Conservation (phyloP, 2,797 vertebrate genomes). For the Fistularia tabacaria region DNA sequence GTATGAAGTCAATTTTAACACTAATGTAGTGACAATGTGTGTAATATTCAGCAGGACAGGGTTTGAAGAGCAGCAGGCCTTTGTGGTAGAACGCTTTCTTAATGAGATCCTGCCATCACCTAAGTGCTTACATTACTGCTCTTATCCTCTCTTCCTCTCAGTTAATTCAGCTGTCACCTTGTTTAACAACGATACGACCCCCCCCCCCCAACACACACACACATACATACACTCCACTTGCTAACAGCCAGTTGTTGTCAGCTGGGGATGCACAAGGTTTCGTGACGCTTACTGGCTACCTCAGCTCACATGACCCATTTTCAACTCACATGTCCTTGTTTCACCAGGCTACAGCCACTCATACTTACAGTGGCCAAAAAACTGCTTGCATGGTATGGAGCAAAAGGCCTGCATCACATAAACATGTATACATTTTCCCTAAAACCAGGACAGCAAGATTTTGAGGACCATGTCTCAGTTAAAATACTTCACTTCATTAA, state of each 20-base stretch:
- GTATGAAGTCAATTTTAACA: constrained; percentile 38
- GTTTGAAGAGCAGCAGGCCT: constrained; percentile 44
- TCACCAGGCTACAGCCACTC: constrained; percentile 44
- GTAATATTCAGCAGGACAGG: constrained; percentile 61
- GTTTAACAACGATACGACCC: constrained; percentile 57
- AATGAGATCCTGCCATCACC: constrained; percentile 67
- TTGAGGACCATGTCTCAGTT: constrained; percentile 38
- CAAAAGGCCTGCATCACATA: too few species aligned
- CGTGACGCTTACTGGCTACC: constrained; percentile 53
- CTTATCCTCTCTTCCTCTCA: constrained; percentile 36
- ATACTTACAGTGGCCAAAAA: constrained; percentile 40
- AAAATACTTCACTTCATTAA: constrained; percentile 43
- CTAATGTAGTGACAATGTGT: constrained; percentile 42
- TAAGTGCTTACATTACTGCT: constrained; percentile 35
- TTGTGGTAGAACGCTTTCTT: constrained; percentile 52
- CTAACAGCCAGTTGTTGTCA: constrained; percentile 45
- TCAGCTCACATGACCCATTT: constrained; percentile 68
- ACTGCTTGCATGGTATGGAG: constrained; percentile 39
- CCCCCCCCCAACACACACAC: neutral
- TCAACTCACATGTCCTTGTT: constrained; percentile 46
- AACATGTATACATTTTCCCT: too few species aligned
- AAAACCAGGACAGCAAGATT: constrained; percentile 54
- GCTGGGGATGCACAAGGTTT: constrained; percentile 31
- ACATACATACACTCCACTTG: constrained; percentile 1
- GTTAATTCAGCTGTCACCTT: constrained; percentile 53